Conservation (phyloP, 2,888 invertebrate species). For the Junonia oenone region DNA sequence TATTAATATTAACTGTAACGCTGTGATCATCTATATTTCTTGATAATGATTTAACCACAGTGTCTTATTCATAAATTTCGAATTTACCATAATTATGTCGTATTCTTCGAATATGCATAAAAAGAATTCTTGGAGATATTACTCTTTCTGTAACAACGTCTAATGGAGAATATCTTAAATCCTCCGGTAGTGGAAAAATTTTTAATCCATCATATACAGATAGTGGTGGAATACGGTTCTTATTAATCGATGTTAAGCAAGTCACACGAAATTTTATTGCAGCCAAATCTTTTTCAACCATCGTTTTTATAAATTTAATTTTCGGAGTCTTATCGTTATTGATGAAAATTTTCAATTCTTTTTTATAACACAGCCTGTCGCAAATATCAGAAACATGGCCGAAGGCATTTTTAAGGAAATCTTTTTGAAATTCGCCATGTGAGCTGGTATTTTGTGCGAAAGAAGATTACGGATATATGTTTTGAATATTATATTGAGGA, state of each 20-base stretch:
- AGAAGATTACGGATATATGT: not conserved
- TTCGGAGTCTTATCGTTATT: not conserved
- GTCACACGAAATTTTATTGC: not conserved
- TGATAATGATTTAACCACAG: slow-evolving; percentile 36
- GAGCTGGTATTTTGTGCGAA: not conserved
- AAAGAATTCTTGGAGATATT: slow-evolving; percentile 28
- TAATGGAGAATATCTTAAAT: slow-evolving; percentile 3
- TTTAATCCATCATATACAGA: slow-evolving; percentile 23
- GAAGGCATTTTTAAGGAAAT: slow-evolving; percentile 20
- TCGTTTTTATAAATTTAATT: no score
- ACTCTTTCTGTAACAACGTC: slow-evolving; percentile 23
- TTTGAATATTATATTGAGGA: no score
- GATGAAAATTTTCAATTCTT: slow-evolving; percentile 23
- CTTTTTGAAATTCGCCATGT: not conserved
- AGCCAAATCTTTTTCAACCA: no score
- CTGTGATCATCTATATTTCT: slow-evolving; percentile 33
- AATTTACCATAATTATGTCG: slow-evolving; percentile 18
- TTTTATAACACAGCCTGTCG: slow-evolving; percentile 30
- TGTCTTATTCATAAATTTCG: slow-evolving; percentile 34
- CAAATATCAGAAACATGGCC: slow-evolving; percentile 29
- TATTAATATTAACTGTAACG: slow-evolving; percentile 31
- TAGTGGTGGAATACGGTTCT: slow-evolving; percentile 8
- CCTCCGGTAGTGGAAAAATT: slow-evolving; percentile 21
- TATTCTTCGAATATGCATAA: slow-evolving; percentile 29
- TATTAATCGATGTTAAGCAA: not conserved